Conservation (phyloP, 2,113 vertebrate species). For the Lophura nycthemera region DNA sequence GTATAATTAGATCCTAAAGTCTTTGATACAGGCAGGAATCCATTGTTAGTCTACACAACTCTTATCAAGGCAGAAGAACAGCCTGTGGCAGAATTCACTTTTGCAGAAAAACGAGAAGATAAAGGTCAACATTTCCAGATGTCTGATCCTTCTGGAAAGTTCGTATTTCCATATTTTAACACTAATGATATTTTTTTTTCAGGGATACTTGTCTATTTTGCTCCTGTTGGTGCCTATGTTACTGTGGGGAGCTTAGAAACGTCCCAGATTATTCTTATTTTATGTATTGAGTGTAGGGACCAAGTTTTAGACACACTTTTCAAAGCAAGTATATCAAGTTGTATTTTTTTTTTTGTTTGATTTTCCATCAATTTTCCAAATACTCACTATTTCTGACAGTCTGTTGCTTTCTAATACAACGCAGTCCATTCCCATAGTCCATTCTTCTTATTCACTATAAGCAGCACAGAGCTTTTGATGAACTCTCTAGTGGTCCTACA, state of each 20-base stretch:
- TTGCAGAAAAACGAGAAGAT: neutral
- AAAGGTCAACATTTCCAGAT: neutral
- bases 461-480: constrained; percentile 35
- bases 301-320: neutral
- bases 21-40: too few relatives aligned
- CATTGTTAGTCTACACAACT: neutral
- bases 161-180: neutral
- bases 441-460: constrained; percentile 21
- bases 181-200: neutral
- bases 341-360: neutral
- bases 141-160: neutral
- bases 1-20: neutral
- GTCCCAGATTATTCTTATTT: neutral
- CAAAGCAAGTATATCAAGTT: neutral
- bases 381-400: neutral
- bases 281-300: neutral
- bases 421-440: neutral
- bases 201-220: neutral
- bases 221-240: neutral
- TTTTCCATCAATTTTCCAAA: neutral
- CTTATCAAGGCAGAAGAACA: neutral
- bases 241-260: neutral
- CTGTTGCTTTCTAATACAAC: neutral
- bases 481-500: constrained; percentile 6
- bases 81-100: neutral